A percentile compares a stretch with the other conserved stretches of the same genome.
phyloP scores from a whole-genome alignment of 2,113 vertebrate genomes.

The Calidris pugnax region DNA sequence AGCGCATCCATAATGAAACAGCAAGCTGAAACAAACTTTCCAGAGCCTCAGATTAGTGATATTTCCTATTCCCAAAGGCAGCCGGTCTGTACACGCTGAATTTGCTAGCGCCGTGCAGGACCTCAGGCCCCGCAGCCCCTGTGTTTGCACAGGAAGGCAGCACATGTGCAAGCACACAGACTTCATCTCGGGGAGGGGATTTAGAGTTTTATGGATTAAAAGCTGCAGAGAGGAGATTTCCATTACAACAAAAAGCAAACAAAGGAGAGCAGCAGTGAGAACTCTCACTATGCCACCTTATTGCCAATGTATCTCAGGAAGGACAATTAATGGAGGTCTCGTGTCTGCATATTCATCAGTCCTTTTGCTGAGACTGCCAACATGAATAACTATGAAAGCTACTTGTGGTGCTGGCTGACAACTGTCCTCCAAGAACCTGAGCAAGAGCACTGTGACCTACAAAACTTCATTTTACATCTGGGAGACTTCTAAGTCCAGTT shows the following conservation, averaged over 20 bases:
- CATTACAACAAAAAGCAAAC: neutral
- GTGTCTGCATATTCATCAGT: neutral
- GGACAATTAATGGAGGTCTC: neutral
- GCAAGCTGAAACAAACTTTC: neutral
- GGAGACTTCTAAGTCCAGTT: neutral
- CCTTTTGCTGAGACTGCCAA: neutral
- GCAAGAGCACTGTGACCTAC: neutral
- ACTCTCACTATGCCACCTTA: neutral
- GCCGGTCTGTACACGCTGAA: neutral
- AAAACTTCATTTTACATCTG: neutral
- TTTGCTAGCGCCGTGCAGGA: neutral
- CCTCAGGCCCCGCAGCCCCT: neutral
- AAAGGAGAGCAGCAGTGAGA: neutral
- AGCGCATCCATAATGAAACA: neutral
- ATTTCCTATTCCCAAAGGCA: neutral
- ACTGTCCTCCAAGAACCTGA: neutral
- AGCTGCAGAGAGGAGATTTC: neutral
- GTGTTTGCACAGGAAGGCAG: neutral
- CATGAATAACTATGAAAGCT: neutral
- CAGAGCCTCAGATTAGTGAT: fast-evolving
- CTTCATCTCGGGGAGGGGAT: fast-evolving
- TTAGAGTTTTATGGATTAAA: neutral
- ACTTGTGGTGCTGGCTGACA: neutral
- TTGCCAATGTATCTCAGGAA: neutral
- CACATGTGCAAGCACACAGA: neutral